Evolutionary conservation across 2,113 vertebrate species (phyloP), one percentile per base, ranked within the genome.

Genomic region (Triplophysa tibetana): DNA sequence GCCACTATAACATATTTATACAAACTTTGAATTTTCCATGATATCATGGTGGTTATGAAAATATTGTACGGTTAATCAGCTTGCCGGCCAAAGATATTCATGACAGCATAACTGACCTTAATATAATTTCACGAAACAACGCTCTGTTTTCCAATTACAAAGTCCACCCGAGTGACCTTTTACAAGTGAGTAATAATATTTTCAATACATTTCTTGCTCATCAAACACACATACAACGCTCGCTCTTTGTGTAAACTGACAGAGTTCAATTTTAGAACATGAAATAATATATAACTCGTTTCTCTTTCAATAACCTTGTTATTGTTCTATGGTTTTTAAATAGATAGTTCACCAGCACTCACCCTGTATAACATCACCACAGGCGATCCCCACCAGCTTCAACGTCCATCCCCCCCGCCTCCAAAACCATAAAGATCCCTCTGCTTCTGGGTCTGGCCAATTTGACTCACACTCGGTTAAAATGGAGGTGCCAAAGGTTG

Each of bases 101-200:
- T 54, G 12, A 38, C 85, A 87, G 87, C 87, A 88, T 86, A 70
- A 66, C 76, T 88, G 90, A 91, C 89, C 89, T 90, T 89, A 13
- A 19, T 70, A 11, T 90, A 89, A 88, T 58, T 58, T 58, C 19
- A 21, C 19, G 87, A 90, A 86, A 89, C 86, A 89, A 83, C 67
- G 84, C 54, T 58, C 54, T 89, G 86, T 91, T 91, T 91, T 85
- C 85, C 89, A 90, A 90, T 92, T 90, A 88, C 86, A 82, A 87
- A 89, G 78, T 76, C 84, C 50, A 29, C 85, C 80, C 82, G 79
- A 80, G 84, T 91, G 87, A 91, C 88, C 91, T 90, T 91, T n/a
- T 91, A 67, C 78, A 75, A 86, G 50, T 70, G 84, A 78, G 80
- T 88, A 87, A 90, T 90, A 88, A 88, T 87, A 65, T 81, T 83